These are phyloP conservation scores for Lasiurus cinereus DNA, from an alignment of 2,113 vertebrate genomes.

Conservation along the genomic window DNA sequence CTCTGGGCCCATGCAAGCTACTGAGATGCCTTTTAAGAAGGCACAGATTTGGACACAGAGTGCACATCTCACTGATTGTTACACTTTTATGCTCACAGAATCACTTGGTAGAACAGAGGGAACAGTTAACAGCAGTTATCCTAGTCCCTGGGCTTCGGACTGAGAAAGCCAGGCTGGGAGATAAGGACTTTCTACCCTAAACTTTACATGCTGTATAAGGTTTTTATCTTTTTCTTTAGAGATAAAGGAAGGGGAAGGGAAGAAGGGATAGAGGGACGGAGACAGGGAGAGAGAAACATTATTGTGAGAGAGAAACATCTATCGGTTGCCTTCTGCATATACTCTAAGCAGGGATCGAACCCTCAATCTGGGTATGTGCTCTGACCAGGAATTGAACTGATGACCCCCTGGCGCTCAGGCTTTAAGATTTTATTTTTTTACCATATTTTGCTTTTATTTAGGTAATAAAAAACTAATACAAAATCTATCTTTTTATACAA, in stretches of 20 bases:
- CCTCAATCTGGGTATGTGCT: not conserved
- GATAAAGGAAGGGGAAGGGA: not conserved
- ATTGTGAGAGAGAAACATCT: not conserved
- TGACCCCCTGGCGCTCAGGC: not conserved
- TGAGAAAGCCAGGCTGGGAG: not conserved
- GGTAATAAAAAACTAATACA: not conserved
- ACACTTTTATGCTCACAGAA: not conserved
- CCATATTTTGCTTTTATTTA: slow-evolving; percentile 14
- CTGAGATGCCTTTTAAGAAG: not conserved
- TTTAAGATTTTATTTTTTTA: not conserved
- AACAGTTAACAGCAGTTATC: not conserved
- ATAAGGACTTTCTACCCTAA: not conserved
- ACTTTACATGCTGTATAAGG: not conserved
- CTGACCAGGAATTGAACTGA: not conserved
- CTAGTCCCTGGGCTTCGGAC: no score
- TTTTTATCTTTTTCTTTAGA: not conserved
- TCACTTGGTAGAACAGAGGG: not conserved
- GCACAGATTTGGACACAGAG: not conserved
- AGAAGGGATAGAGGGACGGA: not conserved
- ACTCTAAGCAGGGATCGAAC: not conserved
- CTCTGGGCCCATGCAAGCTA: no score
- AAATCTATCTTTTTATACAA: slow-evolving; percentile 20
- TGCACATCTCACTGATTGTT: no score
- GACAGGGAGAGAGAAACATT: not conserved
- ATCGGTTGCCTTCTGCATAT: not conserved